Conservation (phyloP, 2,888 invertebrate species). For the Therioaphis trifolii region DNA sequence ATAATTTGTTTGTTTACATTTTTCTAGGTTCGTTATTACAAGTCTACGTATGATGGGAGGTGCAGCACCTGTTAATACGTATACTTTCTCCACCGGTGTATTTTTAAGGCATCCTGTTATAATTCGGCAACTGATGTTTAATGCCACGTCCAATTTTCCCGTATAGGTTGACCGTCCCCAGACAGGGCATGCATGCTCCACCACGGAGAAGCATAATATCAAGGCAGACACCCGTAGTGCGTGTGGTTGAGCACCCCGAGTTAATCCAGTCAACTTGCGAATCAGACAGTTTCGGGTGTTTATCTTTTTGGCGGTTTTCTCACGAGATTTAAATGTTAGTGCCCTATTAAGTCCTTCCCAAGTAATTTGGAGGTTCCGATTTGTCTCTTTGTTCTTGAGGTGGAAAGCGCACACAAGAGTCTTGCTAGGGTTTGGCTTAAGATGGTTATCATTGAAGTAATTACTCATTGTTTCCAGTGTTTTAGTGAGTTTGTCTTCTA, state of each 20-base stretch:
- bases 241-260: too few species aligned
- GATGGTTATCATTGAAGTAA: neutral
- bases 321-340: slow-evolving; percentile 64
- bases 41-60: neutral
- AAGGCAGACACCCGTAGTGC: too few species aligned
- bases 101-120: too few species aligned
- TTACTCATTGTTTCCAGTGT: neutral
- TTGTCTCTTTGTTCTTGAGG: neutral
- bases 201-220: too few species aligned
- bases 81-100: too few species aligned
- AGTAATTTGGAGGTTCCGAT: neutral
- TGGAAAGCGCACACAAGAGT: neutral
- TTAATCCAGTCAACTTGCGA: too few species aligned
- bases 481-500: neutral
- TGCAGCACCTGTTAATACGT: too few species aligned
- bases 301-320: slow-evolving; percentile 56
- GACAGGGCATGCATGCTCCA: too few species aligned
- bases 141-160: too few species aligned
- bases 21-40: slow-evolving; percentile 1
- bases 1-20: neutral
- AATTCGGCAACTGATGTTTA: too few species aligned
- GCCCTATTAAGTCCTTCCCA: slow-evolving; percentile 61
- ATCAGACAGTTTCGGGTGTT: slow-evolving; percentile 62
- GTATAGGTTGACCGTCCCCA: too few species aligned
- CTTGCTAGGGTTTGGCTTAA: neutral